Base-by-base conservation (phyloP, 2,797 vertebrate species). In the Trachurus trachurus region DNA sequence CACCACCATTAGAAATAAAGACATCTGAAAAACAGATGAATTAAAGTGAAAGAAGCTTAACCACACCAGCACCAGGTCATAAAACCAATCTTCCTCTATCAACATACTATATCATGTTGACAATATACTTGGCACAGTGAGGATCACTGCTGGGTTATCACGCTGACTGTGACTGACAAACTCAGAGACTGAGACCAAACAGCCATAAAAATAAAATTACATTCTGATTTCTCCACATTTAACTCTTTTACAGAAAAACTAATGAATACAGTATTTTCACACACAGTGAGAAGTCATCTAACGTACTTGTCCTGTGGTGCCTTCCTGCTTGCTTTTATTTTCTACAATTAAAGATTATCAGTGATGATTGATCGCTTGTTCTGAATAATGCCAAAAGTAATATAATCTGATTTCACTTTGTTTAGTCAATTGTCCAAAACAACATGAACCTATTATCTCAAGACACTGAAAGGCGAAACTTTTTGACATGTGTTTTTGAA, bases 41-140 rank as follows among this genome's bases (percentile, higher is more conserved):
- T 82, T 81, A 91, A 92, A 89, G 85, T 57, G 77, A 81, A 63
- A 66, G 0, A 5, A 76, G n/a, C 12, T 40, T 0, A 82, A 52
- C 6, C 0, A 1, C 19, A 19, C 19, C 4, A 70, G 21, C 16
- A 7, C 9, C 9, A 42, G 42, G 62, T 58, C 65, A 47, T 44
- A 60, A 73, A 65, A 57, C 74, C 82, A 49, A 47, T 26, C 7
- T 45, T 81, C 34, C 17, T 62, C 10, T 19, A 9, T 63, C 17
- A 9, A 16, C 16, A 31, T 65, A n/a, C 29, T 21, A 22, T 17
- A 15, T 44, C 26, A 52, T 37, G 49, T 15, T 34, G 5, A 71
- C 9, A 61, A 60, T 9, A 21, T 15, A 21, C 13, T 50, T 34
- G 44, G 21, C 69, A 64, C 8, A 31, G 10, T n/a, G 26, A 0